Percentiles rank a stretch among this genome's conserved stretches.
These are phyloP conservation scores for Drosophila paucipuncta DNA, from an alignment of 2,888 invertebrate genomes.

Conservation along the genomic window DNA sequence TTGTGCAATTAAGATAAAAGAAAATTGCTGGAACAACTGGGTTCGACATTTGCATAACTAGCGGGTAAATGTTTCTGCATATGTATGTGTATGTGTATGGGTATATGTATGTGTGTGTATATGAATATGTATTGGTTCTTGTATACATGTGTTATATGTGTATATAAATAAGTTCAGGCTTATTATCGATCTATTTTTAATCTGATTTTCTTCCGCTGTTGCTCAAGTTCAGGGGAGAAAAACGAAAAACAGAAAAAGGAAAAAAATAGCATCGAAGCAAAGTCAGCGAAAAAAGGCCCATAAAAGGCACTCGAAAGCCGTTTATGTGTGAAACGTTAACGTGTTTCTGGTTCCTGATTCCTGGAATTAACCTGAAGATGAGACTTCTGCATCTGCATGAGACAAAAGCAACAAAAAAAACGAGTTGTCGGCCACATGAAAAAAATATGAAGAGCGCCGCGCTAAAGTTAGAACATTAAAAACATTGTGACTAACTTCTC, in stretches of 20 bases:
- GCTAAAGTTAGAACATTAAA: slow-evolving; percentile 55
- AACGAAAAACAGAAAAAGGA: slow-evolving; percentile 18
- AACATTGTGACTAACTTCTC: slow-evolving; percentile 53
- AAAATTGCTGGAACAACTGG: slow-evolving; percentile 28
- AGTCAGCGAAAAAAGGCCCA: slow-evolving; percentile 41
- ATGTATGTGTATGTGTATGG: background rate
- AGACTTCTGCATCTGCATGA: slow-evolving; percentile 17
- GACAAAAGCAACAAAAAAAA: slow-evolving; percentile 14
- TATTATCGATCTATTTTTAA: slow-evolving; percentile 68
- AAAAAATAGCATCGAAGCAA: slow-evolving; percentile 39
- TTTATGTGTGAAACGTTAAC: slow-evolving; percentile 53
- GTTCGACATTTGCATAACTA: slow-evolving; percentile 44
- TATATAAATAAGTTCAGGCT: slow-evolving; percentile 26
- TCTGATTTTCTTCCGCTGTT: slow-evolving; percentile 53
- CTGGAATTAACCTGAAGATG: slow-evolving; percentile 50
- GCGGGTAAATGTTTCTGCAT: slow-evolving; percentile 1
- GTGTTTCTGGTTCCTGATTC: slow-evolving; percentile 63
- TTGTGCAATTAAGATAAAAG: slow-evolving; percentile 52
- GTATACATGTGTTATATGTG: background rate
- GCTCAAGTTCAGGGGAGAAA: slow-evolving; percentile 66
- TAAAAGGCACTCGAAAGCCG: slow-evolving; percentile 66
- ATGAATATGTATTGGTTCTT: background rate
- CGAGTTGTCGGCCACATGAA: slow-evolving; percentile 26
- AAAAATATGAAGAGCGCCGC: slow-evolving; percentile 23
- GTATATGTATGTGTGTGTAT: background rate